These are phyloP conservation scores for Phortica magna DNA, from an alignment of 2,888 invertebrate species.

Conservation along the genomic window DNA sequence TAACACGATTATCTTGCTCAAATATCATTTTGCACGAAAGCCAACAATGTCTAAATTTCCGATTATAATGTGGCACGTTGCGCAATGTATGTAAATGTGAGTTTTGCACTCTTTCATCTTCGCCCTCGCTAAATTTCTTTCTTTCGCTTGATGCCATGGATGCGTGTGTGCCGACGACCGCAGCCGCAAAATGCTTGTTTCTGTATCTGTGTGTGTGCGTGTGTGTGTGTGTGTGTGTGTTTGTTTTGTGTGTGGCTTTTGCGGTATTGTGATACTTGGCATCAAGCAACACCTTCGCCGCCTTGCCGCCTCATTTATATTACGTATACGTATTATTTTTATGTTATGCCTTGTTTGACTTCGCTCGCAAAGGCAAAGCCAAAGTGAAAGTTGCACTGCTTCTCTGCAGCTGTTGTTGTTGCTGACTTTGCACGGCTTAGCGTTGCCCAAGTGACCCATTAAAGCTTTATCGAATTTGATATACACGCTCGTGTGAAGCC, in stretches of 20 bases:
- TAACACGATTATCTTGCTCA: conserved; percentile 65
- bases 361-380: background rate
- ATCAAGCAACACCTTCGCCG: background rate
- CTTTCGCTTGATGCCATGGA: background rate
- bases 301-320: background rate
- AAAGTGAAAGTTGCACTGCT: background rate
- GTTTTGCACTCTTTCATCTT: conserved; percentile 26
- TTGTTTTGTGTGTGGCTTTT: background rate
- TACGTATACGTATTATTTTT: conserved; percentile 13
- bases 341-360: conserved; percentile 65
- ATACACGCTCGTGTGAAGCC: background rate
- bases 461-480: conserved; percentile 56
- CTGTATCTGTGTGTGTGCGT: background rate
- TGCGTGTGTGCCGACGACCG: conserved; percentile 1
- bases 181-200: background rate
- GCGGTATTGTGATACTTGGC: conserved; percentile 1
- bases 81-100: conserved; percentile 39
- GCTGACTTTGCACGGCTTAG: background rate
- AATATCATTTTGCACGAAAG: conserved; percentile 68
- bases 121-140: conserved; percentile 7
- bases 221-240: background rate
- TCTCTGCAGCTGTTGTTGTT: conserved; percentile 41
- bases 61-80: conserved; percentile 47
- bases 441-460: conserved; percentile 66
- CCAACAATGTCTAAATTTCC: conserved; percentile 65